Conservation (phyloP, 2,888 invertebrate genomes). For the Athalia circularis region DNA sequence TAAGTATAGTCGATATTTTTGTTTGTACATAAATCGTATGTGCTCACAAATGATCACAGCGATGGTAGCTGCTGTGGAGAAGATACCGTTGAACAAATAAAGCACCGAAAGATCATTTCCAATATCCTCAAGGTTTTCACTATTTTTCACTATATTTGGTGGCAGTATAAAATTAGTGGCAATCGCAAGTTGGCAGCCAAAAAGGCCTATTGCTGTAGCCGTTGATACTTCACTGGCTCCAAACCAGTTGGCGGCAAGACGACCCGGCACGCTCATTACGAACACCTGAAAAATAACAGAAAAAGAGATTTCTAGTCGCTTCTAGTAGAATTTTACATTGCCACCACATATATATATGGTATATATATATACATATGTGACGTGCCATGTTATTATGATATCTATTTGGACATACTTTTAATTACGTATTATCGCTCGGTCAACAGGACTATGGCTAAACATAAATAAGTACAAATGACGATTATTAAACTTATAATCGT, state of each 20-base stretch:
- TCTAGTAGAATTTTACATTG: neutral
- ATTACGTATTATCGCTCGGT: neutral
- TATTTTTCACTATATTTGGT: constrained; percentile 75
- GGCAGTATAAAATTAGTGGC: constrained; percentile 83
- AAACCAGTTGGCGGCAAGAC: constrained; percentile 82
- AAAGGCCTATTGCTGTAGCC: constrained; percentile 82
- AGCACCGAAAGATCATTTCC: constrained; percentile 67
- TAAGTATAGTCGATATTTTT: neutral
- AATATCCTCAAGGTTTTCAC: constrained; percentile 70
- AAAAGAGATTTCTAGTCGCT: neutral
- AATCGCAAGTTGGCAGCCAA: constrained; percentile 82
- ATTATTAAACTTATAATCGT: neutral
- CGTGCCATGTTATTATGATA: too few species aligned
- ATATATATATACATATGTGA: too few species aligned
- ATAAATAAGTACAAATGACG: too few species aligned
- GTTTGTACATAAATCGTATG: too few species aligned
- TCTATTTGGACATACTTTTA: neutral
- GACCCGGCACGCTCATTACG: constrained; percentile 80
- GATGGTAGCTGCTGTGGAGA: constrained; percentile 77
- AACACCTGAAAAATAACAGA: constrained; percentile 77
- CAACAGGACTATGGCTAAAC: too few species aligned
- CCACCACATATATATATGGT: neutral
- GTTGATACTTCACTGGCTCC: constrained; percentile 79
- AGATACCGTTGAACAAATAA: constrained; percentile 58
- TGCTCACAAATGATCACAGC: constrained; percentile 74